A percentile compares a stretch with the other conserved stretches of the same genome.
Evolutionary conservation across 1,140 invertebrate species (phyloP).

Genomic region (Geopemphigus sp.): DNA sequence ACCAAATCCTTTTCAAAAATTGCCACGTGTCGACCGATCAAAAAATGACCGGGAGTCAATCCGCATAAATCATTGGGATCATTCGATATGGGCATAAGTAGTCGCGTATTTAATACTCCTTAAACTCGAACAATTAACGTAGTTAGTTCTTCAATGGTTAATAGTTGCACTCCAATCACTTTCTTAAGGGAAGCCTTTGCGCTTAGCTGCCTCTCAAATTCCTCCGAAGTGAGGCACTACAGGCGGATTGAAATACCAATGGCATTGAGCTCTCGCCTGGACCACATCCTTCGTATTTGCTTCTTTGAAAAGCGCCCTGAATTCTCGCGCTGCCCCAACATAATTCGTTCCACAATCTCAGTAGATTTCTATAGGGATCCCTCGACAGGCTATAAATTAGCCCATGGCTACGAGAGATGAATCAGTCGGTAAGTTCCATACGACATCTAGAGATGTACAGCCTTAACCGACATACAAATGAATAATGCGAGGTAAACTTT

Average conservation of each 20-base stretch:
- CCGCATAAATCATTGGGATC: slow-evolving; percentile 52
- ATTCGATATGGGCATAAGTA: slow-evolving; percentile 44
- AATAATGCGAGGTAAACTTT: slow-evolving; percentile 54
- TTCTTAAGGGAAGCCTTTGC: not conserved
- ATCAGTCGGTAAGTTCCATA: slow-evolving; percentile 55
- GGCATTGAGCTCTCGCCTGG: not conserved
- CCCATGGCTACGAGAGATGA: slow-evolving; percentile 55
- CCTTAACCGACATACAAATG: slow-evolving; percentile 56
- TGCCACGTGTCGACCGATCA: slow-evolving; percentile 53
- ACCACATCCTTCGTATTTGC: not conserved
- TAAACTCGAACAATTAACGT: slow-evolving; percentile 44
- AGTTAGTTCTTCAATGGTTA: not conserved
- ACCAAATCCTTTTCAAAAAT: slow-evolving; percentile 54
- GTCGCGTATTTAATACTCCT: slow-evolving; percentile 54
- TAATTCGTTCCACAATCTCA: slow-evolving; percentile 56
- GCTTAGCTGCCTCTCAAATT: slow-evolving; percentile 12
- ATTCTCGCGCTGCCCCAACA: slow-evolving; percentile 52
- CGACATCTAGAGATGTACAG: slow-evolving; percentile 57
- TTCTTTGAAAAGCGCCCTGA: not conserved
- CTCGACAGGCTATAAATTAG: slow-evolving; percentile 56
- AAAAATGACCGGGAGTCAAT: slow-evolving; percentile 54
- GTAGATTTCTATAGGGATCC: slow-evolving; percentile 53
- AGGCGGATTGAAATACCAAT: not conserved
- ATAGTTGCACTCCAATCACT: not conserved
- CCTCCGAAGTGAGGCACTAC: slow-evolving; percentile 2